Conservation (phyloP, 1,140 invertebrate genomes). For the Nymphalis io region DNA sequence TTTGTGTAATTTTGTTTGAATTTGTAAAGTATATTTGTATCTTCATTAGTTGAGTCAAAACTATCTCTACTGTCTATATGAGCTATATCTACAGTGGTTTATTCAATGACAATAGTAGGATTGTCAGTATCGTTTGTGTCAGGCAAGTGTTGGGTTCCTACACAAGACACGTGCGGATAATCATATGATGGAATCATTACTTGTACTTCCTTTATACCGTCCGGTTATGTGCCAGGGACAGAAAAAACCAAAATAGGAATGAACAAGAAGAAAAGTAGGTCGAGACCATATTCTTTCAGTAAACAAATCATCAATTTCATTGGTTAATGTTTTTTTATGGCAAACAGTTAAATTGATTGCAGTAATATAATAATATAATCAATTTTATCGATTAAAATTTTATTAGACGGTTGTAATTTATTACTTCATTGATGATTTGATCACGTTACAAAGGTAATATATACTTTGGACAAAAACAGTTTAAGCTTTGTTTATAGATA, state of each 20-base stretch:
- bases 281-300: conserved; percentile 21
- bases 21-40: conserved; percentile 28
- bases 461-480: not conserved
- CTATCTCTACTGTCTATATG: conserved; percentile 50
- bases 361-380: too few species aligned
- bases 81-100: conserved; percentile 62
- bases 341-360: too few species aligned
- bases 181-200: conserved; percentile 75
- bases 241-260: conserved; percentile 67
- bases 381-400: too few species aligned
- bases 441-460: conserved; percentile 5
- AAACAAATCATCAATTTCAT: conserved; percentile 21
- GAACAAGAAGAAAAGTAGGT: conserved; percentile 57
- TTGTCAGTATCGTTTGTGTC: conserved; percentile 53
- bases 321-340: too few species aligned
- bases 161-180: conserved; percentile 75
- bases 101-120: conserved; percentile 58
- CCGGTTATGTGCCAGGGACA: conserved; percentile 73
- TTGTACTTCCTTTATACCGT: conserved; percentile 77
- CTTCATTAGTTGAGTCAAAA: conserved; percentile 44
- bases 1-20: conserved; percentile 30
- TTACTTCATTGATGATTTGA: conserved; percentile 13
- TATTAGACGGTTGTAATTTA: too few species aligned
- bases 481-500: too few species aligned
- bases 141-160: conserved; percentile 67